Percentiles rank a stretch among this genome's conserved stretches.
These are phyloP conservation scores for Diarsia brunnea DNA, from an alignment of 2,888 invertebrate species.

Conservation along the genomic window DNA sequence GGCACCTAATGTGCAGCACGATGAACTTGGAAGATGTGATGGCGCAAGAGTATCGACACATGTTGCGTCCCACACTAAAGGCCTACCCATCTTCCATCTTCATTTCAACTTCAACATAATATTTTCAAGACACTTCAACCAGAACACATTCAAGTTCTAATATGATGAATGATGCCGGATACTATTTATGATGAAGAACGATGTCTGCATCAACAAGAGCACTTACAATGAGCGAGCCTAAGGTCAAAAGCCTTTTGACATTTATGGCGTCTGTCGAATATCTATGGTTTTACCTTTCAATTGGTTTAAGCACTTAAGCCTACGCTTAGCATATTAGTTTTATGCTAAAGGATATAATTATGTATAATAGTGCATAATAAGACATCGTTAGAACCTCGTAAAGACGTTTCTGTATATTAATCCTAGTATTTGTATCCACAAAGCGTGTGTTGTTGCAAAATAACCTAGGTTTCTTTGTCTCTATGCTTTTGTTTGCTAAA, in stretches of 20 bases:
- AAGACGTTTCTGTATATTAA: background rate
- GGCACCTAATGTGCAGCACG: no score
- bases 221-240: background rate
- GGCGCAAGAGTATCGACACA: no score
- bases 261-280: slow-evolving; percentile 11
- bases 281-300: slow-evolving; percentile 7
- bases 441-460: background rate
- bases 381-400: slow-evolving; percentile 10
- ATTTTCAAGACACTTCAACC: background rate
- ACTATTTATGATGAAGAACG: background rate
- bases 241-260: slow-evolving; percentile 30
- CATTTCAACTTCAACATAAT: no score
- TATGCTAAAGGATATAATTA: slow-evolving; percentile 6
- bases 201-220: background rate
- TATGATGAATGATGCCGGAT: no score
- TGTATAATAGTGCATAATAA: background rate
- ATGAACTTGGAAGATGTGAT: no score
- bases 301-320: slow-evolving; percentile 14
- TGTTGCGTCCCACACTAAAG: no score
- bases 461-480: background rate
- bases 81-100: no score
- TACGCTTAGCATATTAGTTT: slow-evolving; percentile 10
- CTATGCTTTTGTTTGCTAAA: background rate
- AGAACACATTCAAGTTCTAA: background rate
- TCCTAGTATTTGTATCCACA: background rate